Evolutionary conservation across 1,140 invertebrate species (phyloP).

Genomic region (Brachionus asplanchnoidis): DNA sequence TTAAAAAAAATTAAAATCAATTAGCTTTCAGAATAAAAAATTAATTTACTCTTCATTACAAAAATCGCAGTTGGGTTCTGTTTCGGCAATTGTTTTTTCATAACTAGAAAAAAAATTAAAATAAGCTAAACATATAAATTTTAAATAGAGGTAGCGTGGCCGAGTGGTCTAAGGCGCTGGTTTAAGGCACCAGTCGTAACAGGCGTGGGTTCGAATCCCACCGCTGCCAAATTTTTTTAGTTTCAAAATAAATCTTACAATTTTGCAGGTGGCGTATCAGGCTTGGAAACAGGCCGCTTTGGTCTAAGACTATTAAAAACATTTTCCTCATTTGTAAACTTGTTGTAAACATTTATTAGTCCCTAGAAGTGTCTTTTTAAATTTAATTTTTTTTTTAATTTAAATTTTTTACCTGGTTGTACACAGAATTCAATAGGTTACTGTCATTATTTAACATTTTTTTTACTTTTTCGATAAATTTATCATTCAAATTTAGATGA

Average conservation of each 20-base stretch:
- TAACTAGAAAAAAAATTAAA: conserved; percentile 45
- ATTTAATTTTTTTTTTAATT: not conserved
- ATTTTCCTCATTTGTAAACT: conserved; percentile 53
- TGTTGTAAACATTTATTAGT: conserved; percentile 44
- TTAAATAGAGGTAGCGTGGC: conserved; percentile 74
- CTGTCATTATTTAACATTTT: conserved; percentile 49
- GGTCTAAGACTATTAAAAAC: conserved; percentile 55
- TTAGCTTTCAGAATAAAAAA: too few relatives aligned
- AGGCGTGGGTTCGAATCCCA: conserved; percentile 98
- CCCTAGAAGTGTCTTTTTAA: not conserved
- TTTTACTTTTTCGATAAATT: conserved; percentile 45
- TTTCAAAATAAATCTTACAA: conserved; percentile 44
- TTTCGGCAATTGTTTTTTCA: conserved; percentile 45
- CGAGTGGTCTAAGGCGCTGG: conserved; percentile 98
- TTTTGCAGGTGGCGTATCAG: conserved; percentile 44
- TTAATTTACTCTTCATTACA: conserved; percentile 48
- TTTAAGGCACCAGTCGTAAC: conserved; percentile 98
- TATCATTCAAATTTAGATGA: not conserved
- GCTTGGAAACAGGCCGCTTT: conserved; percentile 51
- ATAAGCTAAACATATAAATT: conserved; percentile 26
- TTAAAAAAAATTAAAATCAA: not conserved
- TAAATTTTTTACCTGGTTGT: conserved; percentile 47
- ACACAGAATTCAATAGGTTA: conserved; percentile 46
- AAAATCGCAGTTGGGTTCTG: conserved; percentile 51
- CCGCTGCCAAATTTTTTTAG: conserved; percentile 70